phyloP scores from a whole-genome alignment of 2,888 invertebrate genomes.

The Scaptodrosophila latifasciaeformis region DNA sequence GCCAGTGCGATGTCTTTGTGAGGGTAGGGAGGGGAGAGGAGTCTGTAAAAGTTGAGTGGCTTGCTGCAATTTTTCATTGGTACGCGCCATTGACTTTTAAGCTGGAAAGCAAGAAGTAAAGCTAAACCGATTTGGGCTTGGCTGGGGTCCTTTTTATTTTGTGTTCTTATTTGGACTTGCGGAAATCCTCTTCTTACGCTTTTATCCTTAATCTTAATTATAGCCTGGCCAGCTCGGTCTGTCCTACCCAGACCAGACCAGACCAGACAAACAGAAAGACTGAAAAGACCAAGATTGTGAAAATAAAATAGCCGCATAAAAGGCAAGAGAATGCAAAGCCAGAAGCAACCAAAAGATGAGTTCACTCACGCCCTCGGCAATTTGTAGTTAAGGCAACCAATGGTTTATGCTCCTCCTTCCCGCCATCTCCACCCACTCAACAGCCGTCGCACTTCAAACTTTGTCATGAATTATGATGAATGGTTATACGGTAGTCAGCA shows the following conservation, averaged over 20 bases:
- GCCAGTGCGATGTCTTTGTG: constrained; percentile 28
- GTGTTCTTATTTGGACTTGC: constrained; percentile 40
- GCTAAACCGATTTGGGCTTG: constrained; percentile 57
- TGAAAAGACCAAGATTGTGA: neutral
- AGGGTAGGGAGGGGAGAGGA: too few relatives aligned
- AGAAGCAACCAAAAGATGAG: constrained; percentile 9
- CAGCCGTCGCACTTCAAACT: constrained; percentile 65
- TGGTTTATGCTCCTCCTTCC: neutral
- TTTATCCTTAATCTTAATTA: constrained; percentile 74
- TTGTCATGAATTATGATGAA: constrained; percentile 68
- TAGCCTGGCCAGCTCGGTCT: too few relatives aligned
- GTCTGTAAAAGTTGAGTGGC: neutral
- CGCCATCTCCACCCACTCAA: constrained; percentile 34
- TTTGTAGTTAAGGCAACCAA: constrained; percentile 56
- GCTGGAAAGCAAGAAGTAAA: constrained; percentile 30
- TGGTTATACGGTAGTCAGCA: constrained; percentile 34
- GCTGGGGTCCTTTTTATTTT: constrained; percentile 2
- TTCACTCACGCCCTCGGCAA: constrained; percentile 43
- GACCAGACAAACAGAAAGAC: constrained; percentile 35
- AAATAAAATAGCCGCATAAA: constrained; percentile 24
- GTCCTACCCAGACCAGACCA: constrained; percentile 14
- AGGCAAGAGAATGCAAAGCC: constrained; percentile 8
- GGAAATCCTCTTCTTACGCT: constrained; percentile 72
- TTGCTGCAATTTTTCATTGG: constrained; percentile 55
- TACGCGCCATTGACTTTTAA: constrained; percentile 63